A percentile compares a stretch with the other conserved stretches of the same genome.
Conservation (phyloP, 2,113 vertebrate species). For the Centropus bengalensis region DNA sequence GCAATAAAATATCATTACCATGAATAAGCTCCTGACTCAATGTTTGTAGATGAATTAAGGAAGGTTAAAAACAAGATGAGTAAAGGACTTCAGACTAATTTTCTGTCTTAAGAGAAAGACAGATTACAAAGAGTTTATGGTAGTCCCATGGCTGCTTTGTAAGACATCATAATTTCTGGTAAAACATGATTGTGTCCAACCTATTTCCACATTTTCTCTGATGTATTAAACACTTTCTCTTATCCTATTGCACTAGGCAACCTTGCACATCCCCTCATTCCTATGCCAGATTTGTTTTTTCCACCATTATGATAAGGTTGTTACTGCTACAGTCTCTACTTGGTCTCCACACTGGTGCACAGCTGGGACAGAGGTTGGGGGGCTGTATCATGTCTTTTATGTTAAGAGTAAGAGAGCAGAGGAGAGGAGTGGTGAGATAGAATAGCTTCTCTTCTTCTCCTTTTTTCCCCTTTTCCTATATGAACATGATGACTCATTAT, state of each 20-base stretch:
- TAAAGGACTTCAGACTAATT: background rate
- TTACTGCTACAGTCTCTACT: background rate
- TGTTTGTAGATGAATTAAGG: background rate
- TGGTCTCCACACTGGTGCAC: background rate
- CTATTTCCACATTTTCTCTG: background rate
- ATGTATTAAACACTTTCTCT: background rate
- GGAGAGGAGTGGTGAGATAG: background rate
- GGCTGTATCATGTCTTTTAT: background rate
- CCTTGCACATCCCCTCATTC: background rate
- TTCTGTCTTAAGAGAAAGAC: background rate
- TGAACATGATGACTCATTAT: constrained; percentile 54
- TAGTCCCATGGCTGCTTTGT: background rate
- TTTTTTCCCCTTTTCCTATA: background rate
- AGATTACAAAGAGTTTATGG: background rate
- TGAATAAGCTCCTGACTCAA: background rate
- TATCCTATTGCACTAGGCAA: background rate
- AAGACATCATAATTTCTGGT: accelerated
- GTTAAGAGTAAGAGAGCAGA: background rate
- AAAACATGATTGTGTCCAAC: accelerated
- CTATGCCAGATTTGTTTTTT: background rate
- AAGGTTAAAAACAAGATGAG: background rate
- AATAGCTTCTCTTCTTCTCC: background rate
- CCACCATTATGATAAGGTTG: background rate
- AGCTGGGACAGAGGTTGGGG: background rate
- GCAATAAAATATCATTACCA: background rate